Percentiles rank a stretch among this genome's conserved stretches.
Conservation (phyloP, 2,888 invertebrate genomes). For the Dryobotodes eremita region DNA sequence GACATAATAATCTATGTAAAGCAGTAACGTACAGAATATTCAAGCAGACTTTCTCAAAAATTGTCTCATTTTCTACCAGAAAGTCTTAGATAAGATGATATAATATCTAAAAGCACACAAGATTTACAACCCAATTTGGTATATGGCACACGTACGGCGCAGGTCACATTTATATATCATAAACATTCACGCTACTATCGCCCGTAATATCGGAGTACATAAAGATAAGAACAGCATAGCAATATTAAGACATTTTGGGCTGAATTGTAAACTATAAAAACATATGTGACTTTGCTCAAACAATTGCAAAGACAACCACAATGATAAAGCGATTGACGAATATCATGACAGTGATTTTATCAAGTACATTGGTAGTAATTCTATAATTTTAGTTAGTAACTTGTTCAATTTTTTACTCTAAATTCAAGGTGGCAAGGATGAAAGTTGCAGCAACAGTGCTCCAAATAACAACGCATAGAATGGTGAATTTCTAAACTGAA, state of each 20-base stretch:
- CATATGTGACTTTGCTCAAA: slow-evolving; percentile 16
- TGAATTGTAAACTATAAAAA: slow-evolving; percentile 37
- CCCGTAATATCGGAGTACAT: slow-evolving; percentile 5
- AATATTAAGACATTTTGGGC: slow-evolving; percentile 1
- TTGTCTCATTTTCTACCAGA: slow-evolving; percentile 18
- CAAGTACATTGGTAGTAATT: slow-evolving; percentile 28
- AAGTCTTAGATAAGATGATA: slow-evolving; percentile 22
- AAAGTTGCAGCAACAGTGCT: slow-evolving; percentile 54
- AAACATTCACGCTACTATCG: slow-evolving; percentile 24
- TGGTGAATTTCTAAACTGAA: slow-evolving; percentile 68
- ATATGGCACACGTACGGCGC: slow-evolving; percentile 48
- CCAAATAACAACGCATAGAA: slow-evolving; percentile 54
- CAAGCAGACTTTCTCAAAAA: slow-evolving; percentile 13
- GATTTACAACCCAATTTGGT: slow-evolving; percentile 55
- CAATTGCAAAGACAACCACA: slow-evolving; percentile 24
- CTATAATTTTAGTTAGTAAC: slow-evolving; percentile 14
- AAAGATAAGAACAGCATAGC: slow-evolving; percentile 29
- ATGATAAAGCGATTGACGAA: slow-evolving; percentile 43
- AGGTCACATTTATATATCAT: slow-evolving; percentile 23
- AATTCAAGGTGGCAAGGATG: slow-evolving; percentile 43
- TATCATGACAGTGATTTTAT: slow-evolving; percentile 46
- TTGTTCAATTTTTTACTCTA: slow-evolving; percentile 41
- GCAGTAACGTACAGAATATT: not conserved
- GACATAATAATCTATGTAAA: not conserved
- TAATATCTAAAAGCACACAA: slow-evolving; percentile 30